Conservation (phyloP, 2,113 vertebrate genomes). For the Coptodon rendalli region DNA sequence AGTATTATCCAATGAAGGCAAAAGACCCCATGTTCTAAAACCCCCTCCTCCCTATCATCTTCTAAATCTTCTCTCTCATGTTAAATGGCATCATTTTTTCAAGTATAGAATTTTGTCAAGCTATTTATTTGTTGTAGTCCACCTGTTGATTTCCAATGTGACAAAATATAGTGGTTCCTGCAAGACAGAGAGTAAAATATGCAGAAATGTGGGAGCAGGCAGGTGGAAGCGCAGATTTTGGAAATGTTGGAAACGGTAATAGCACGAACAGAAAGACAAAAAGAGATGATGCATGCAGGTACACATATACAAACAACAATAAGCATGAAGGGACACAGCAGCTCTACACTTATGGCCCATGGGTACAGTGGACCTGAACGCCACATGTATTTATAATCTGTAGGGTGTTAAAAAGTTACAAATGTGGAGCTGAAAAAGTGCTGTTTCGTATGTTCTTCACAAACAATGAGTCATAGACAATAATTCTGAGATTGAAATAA, state of each 20-base stretch:
- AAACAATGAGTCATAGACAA: neutral
- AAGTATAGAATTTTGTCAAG: neutral
- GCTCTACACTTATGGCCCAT: neutral
- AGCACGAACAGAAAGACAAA: neutral
- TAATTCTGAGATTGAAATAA: neutral
- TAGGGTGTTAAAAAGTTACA: neutral
- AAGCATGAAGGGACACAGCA: neutral
- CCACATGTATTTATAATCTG: neutral
- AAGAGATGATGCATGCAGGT: neutral
- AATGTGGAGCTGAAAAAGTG: neutral
- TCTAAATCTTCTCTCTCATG: neutral
- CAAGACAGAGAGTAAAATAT: neutral
- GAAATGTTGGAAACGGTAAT: neutral
- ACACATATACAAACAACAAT: neutral
- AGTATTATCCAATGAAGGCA: neutral
- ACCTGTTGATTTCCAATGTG: neutral
- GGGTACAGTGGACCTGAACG: neutral
- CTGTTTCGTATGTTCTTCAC: neutral
- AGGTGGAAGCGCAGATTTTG: neutral
- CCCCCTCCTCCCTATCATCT: neutral
- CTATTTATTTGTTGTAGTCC: neutral
- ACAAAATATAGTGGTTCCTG: neutral
- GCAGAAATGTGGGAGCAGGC: neutral
- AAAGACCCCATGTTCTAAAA: neutral
- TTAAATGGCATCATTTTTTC: neutral